Conservation (phyloP, 2,797 vertebrate species). For the Poecilia wingei region DNA sequence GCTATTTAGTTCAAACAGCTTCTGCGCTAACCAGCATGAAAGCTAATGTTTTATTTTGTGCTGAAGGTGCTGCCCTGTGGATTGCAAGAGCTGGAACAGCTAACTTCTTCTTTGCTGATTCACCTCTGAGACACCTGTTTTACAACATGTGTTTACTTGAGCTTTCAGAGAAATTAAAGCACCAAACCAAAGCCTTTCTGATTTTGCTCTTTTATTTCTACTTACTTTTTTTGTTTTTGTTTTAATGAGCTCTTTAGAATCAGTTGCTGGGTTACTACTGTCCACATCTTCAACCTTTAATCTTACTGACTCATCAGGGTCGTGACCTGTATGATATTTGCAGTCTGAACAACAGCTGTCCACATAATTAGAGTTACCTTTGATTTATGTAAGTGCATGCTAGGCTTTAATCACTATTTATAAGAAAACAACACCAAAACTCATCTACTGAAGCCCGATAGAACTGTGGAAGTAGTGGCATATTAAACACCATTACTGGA, state of each 20-base stretch:
- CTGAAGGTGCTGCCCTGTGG: not conserved
- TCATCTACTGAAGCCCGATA: not conserved
- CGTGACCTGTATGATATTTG: not conserved
- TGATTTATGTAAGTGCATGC: not conserved
- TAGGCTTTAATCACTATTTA: not conserved
- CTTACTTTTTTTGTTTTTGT: not conserved
- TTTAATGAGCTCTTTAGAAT: not conserved
- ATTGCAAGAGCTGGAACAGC: not conserved
- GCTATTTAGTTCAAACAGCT: not conserved
- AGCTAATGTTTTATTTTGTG: not conserved
- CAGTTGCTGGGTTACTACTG: not conserved
- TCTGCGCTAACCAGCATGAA: not conserved
- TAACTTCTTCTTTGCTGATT: not conserved
- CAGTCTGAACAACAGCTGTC: conserved; percentile 3
- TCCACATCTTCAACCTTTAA: not conserved
- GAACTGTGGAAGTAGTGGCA: not conserved
- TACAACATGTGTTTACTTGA: not conserved
- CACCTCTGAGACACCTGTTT: not conserved
- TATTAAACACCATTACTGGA: not conserved
- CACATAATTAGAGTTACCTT: not conserved
- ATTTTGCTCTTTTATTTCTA: not conserved
- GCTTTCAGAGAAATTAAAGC: conserved; percentile 3
- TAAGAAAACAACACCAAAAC: not conserved
- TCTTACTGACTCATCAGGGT: not conserved
- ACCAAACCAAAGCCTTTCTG: not conserved